Percentiles rank a stretch among this genome's conserved stretches.
phyloP scores from a whole-genome alignment of 2,797 vertebrate species.

The Falco novaeseelandiae region DNA sequence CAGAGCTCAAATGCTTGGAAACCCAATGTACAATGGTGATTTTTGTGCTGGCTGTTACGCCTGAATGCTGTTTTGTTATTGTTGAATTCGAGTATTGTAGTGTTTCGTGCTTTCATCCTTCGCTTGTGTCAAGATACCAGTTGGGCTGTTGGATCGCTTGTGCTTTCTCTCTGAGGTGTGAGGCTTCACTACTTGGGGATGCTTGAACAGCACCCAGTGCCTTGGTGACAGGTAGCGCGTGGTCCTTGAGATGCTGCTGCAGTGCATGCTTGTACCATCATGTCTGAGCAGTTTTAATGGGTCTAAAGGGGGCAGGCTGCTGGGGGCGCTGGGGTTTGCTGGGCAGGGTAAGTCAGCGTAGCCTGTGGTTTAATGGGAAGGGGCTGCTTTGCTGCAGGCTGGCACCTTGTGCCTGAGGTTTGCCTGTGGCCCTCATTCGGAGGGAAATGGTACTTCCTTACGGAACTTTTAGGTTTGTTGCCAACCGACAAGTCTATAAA shows the following conservation, averaged over 20 bases:
- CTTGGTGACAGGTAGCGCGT: fast-evolving
- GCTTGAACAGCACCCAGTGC: background rate
- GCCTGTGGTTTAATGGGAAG: background rate
- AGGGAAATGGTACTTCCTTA: background rate
- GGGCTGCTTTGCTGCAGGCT: background rate
- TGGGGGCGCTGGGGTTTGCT: background rate
- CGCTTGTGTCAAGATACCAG: background rate
- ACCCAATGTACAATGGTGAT: background rate
- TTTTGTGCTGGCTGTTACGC: conserved; percentile 4
- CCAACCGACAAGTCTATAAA: background rate
- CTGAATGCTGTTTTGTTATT: conserved; percentile 59
- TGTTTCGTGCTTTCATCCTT: background rate
- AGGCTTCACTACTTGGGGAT: background rate
- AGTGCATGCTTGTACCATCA: fast-evolving
- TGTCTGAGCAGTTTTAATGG: fast-evolving
- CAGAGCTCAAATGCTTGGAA: background rate
- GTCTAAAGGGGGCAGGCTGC: background rate
- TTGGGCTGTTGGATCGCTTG: background rate
- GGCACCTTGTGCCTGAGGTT: background rate
- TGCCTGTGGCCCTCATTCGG: fast-evolving
- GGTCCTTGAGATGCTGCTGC: background rate
- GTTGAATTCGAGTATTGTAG: conserved; percentile 39
- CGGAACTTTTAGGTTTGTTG: background rate
- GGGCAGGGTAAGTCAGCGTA: fast-evolving
- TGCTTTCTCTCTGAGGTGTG: background rate